phyloP scores from a whole-genome alignment of 2,113 vertebrate genomes.

The Gopherus evgoodei region DNA sequence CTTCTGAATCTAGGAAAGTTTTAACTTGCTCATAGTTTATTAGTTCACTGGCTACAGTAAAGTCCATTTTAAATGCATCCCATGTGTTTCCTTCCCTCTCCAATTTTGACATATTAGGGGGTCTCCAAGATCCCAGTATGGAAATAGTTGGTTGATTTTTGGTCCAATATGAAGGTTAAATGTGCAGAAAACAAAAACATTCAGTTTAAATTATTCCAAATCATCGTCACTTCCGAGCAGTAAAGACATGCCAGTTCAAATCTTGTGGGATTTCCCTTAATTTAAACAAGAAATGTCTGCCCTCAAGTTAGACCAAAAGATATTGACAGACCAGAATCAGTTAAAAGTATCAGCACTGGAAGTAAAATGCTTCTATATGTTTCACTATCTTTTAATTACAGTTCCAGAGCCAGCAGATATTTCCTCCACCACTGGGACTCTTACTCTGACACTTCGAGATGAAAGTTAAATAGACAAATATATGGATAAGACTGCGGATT shows the following conservation, averaged over 20 bases:
- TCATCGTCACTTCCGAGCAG: not conserved
- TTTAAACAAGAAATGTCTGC: not conserved
- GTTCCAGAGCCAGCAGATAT: conserved; percentile 15
- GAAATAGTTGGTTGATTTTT: not conserved
- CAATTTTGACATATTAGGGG: not conserved
- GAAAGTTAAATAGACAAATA: conserved; percentile 31
- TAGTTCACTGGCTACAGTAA: not conserved
- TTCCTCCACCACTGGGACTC: not conserved
- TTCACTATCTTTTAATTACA: conserved; percentile 46
- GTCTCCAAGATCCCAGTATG: not conserved
- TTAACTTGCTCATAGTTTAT: not conserved
- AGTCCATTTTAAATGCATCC: not conserved
- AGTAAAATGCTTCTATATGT: conserved; percentile 1
- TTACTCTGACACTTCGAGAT: conserved; percentile 29
- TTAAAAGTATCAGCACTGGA: not conserved
- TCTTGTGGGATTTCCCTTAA: not conserved
- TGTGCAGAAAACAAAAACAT: not conserved
- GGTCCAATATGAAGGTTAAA: not conserved
- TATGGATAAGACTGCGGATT: conserved; percentile 18
- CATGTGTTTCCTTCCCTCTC: not conserved
- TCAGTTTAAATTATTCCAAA: not conserved
- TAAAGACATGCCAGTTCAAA: conserved; percentile 3
- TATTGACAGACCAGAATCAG: rapidly evolving
- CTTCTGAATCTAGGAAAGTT: not conserved
- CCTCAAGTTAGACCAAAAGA: conserved; percentile 3